Percentiles rank a stretch among this genome's conserved stretches.
Evolutionary conservation across 2,113 vertebrate species (phyloP).

Genomic region (Silurus meridionalis): DNA sequence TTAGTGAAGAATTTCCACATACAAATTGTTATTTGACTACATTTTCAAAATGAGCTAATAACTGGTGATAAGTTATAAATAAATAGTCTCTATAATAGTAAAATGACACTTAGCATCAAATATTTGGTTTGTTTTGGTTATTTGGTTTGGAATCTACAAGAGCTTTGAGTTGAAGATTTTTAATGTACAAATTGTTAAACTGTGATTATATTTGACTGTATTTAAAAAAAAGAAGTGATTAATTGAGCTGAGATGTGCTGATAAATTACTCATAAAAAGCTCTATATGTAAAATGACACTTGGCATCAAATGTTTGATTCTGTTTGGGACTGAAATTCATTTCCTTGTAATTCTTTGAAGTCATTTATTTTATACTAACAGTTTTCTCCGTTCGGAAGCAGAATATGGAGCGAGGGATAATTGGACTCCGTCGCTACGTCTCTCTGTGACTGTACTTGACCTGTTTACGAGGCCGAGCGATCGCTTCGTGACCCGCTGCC

Average conservation of each 20-base stretch:
- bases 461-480: conserved; percentile 34
- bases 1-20: too few species aligned
- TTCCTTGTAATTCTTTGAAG: not conserved
- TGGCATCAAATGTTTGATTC: too few species aligned
- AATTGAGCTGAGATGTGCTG: not conserved
- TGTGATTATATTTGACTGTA: not conserved
- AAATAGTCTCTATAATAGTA: too few species aligned
- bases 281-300: not conserved
- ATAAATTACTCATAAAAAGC: not conserved
- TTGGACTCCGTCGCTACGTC: conserved; percentile 12
- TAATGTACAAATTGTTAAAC: not conserved
- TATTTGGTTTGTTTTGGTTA: too few species aligned
- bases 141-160: not conserved
- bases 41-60: too few species aligned
- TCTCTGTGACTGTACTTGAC: conserved; percentile 28
- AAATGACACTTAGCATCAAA: too few species aligned
- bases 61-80: too few species aligned
- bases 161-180: not conserved
- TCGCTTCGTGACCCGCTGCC: conserved; percentile 32
- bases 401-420: not conserved
- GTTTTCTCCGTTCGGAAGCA: not conserved
- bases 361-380: conserved; percentile 1
- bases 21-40: too few species aligned
- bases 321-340: too few species aligned
- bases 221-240: not conserved